Percentiles rank a stretch among this genome's conserved stretches.
phyloP scores from a whole-genome alignment of 2,113 vertebrate genomes.

The Anas platyrhynchos region DNA sequence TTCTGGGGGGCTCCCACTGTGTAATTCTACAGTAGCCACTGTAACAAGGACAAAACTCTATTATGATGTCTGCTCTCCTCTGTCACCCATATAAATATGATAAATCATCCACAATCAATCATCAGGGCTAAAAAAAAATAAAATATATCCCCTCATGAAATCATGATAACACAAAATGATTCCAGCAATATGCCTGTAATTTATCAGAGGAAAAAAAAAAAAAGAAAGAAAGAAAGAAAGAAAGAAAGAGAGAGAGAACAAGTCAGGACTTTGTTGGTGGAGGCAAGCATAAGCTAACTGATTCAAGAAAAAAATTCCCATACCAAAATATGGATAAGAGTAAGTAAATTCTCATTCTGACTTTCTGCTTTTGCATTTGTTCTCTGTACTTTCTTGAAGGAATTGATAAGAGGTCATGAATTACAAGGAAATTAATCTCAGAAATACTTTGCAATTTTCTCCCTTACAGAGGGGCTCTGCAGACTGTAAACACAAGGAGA shows the following conservation, averaged over 20 bases:
- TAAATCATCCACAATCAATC: constrained; percentile 51
- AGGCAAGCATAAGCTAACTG: neutral
- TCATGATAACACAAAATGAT: neutral
- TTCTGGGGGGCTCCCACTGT: neutral
- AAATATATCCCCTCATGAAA: neutral
- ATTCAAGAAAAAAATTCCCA: neutral
- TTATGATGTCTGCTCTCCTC: constrained; percentile 6
- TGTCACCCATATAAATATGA: constrained; percentile 35
- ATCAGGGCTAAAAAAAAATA: constrained; percentile 30
- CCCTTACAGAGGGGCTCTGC: neutral
- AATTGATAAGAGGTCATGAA: neutral
- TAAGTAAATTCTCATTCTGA: neutral
- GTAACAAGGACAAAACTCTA: constrained; percentile 17
- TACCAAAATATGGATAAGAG: neutral
- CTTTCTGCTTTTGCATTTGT: neutral
- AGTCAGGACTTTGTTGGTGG: neutral
- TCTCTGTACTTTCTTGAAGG: neutral
- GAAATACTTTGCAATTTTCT: neutral
- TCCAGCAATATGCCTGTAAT: constrained; percentile 21
- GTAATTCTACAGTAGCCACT: constrained; percentile 2
- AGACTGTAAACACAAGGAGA: neutral
- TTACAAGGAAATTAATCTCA: neutral
- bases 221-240: no score
- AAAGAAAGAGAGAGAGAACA: neutral
- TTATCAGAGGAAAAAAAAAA: neutral